These are phyloP conservation scores for Daboia siamensis DNA, from an alignment of 2,113 vertebrate species.

Conservation along the genomic window DNA sequence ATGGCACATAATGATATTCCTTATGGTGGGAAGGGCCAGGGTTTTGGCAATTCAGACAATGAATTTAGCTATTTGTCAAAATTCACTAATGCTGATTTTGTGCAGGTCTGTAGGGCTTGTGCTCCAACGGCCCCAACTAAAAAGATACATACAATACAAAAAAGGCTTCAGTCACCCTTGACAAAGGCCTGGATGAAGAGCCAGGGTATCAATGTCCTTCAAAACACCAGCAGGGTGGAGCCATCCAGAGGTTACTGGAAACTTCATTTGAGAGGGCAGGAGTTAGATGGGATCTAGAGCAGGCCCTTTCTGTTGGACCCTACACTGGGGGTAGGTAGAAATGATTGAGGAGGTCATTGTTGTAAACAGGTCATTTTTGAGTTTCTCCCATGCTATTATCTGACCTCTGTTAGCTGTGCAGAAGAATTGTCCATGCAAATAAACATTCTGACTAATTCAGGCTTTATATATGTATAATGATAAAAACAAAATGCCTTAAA, in stretches of 20 bases:
- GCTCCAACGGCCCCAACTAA: background rate
- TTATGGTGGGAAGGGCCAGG: background rate
- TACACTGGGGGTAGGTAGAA: background rate
- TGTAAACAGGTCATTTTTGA: background rate
- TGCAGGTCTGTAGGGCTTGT: background rate
- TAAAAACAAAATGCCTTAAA: background rate
- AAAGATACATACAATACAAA: background rate
- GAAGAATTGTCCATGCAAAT: background rate
- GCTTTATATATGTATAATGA: background rate
- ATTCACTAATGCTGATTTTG: background rate
- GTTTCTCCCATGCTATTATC: background rate
- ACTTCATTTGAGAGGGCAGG: background rate
- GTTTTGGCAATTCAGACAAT: background rate
- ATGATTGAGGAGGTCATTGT: background rate
- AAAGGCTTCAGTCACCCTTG: background rate
- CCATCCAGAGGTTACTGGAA: background rate
- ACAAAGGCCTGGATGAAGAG: background rate
- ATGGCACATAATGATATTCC: background rate
- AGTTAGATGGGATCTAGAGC: background rate
- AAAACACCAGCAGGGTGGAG: background rate
- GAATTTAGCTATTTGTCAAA: background rate
- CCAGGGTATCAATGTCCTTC: background rate
- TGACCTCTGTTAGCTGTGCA: background rate
- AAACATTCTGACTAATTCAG: background rate
- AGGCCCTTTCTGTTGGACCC: background rate